Evolutionary conservation across 2,888 invertebrate species (phyloP), one percentile per base, ranked within the genome.

Genomic region (Dyspetes luteomarginatus): DNA sequence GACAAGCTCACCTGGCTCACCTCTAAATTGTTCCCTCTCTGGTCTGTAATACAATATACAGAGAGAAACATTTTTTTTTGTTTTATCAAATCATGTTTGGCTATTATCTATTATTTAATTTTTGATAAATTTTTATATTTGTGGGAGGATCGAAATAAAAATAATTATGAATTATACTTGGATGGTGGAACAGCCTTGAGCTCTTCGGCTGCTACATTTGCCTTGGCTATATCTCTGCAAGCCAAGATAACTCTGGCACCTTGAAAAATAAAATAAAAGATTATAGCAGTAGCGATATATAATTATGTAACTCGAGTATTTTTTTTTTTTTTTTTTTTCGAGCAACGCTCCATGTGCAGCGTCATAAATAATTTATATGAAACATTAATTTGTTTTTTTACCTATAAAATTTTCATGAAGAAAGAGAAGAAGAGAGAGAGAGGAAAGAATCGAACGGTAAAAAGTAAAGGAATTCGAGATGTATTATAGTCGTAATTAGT

Each of bases 221-320:
- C 93, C 80, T 91, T 92, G 7, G 86, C 85, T 1, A 92, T n/a
- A 86, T 94, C 91, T 80, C 94, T 88, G 84, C 94, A 94, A 1
- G 94, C 94, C 82, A 94, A 83, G 68, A 94, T 93, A 1, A 90
- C 90, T 84, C 88, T 83, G 4, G 90, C 90, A 68, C 91, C 91
- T 89, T 22, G 4, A 77, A 60, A 24, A 71, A 65, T 45, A 30
- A 45, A 17, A 17, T n/a, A 45, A 45, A 1, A 15, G 45, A 45
- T n/a, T 15, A n/a, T 45, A 45, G 4, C 1, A 12, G 1, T n/a
- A 17, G 45, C 45, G 12, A 45, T 26, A 1, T 4, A 64, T 45
- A 17, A 64, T 4, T 26, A 24, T 5, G 17, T 26, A 2, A 62
- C 43, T 45, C 17, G 9, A 12, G 3, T 22, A 7, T 22, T 67